Conservation (phyloP, 2,113 vertebrate species). For the Orientallactaga bullata region DNA sequence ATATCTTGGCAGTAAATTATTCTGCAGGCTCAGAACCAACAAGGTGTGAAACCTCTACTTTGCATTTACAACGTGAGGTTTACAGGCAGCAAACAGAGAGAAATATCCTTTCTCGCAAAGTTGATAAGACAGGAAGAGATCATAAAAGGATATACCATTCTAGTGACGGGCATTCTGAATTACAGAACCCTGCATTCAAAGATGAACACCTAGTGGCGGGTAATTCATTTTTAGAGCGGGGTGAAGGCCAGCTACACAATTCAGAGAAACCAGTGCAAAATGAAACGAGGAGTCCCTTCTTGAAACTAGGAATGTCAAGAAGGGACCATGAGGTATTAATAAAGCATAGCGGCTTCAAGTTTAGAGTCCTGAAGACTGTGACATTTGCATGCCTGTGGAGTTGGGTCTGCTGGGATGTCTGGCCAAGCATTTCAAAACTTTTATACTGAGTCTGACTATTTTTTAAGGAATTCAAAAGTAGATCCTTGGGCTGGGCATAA, state of each 20-base stretch:
- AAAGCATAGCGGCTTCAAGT: not conserved
- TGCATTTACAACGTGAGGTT: constrained; percentile 83
- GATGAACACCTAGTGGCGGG: not conserved
- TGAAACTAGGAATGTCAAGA: constrained; percentile 32
- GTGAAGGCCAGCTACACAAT: not conserved
- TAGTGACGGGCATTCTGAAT: constrained; percentile 53
- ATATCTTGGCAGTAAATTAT: constrained; percentile 45
- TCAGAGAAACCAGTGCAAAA: not conserved
- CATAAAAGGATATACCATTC: constrained; percentile 30
- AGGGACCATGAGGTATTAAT: not conserved
- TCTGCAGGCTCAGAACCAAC: constrained; percentile 73
- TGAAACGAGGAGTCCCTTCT: not conserved
- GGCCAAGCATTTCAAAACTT: not conserved
- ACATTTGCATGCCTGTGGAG: not conserved
- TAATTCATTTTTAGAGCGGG: not conserved
- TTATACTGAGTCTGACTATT: constrained; percentile 3
- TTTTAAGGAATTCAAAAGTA: not conserved
- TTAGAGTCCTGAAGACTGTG: not conserved
- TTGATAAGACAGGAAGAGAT: constrained; percentile 68
- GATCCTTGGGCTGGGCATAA: too few relatives aligned
- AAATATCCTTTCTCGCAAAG: constrained; percentile 67
- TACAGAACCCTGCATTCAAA: not conserved
- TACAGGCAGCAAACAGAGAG: constrained; percentile 80
- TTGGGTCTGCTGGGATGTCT: not conserved
- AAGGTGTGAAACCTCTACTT: constrained; percentile 88